Conservation (phyloP, 1,140 invertebrate genomes). For the Sogatella furcifera region DNA sequence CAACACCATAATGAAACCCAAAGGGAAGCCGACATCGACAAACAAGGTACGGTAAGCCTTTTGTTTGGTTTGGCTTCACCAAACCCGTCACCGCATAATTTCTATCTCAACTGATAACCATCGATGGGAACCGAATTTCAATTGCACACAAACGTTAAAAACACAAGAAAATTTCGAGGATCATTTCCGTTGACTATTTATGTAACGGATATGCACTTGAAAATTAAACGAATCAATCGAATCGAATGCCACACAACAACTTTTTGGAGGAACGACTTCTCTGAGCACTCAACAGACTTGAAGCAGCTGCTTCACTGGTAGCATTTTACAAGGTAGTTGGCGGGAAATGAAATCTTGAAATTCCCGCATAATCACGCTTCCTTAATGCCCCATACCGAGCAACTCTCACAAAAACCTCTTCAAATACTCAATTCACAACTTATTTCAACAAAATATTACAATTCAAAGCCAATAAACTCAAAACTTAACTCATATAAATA, state of each 20-base stretch:
- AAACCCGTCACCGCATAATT: neutral
- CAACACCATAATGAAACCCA: neutral
- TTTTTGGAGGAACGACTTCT: neutral
- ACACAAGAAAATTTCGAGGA: too few relatives aligned
- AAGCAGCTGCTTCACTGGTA: neutral
- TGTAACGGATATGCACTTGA: too few relatives aligned
- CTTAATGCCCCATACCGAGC: neutral
- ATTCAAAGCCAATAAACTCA: too few relatives aligned
- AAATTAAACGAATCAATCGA: neutral
- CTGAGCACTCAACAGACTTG: neutral
- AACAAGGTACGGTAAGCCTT: neutral
- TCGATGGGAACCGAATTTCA: too few relatives aligned
- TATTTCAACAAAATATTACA: too few relatives aligned
- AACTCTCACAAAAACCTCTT: neutral
- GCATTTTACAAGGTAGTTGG: neutral
- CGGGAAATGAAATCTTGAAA: neutral
- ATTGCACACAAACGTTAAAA: too few relatives aligned
- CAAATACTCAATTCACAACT: too few relatives aligned
- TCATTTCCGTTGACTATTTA: too few relatives aligned
- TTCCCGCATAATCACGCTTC: slow-evolving; percentile 1
- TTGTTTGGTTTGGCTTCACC: slow-evolving; percentile 1
- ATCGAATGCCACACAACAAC: neutral
- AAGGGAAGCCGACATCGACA: neutral
- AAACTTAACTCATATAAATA: too few relatives aligned
- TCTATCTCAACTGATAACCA: too few relatives aligned